Base-by-base conservation (phyloP, 30 jellyfish, hydroid and myxozoan genomes). In the Cassiopea andromeda region DNA sequence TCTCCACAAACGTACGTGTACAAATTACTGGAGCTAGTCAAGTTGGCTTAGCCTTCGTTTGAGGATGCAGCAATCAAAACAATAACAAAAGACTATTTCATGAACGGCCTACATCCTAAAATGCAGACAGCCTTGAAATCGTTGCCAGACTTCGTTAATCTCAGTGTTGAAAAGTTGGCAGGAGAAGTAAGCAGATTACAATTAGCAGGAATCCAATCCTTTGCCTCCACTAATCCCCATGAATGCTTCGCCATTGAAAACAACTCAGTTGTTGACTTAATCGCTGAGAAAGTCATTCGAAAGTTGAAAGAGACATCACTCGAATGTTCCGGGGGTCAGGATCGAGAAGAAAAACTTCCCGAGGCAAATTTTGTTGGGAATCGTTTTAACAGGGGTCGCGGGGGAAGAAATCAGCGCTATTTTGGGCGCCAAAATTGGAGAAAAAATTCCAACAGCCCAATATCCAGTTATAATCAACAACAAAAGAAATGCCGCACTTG, bases 401-500 rank as follows among this genome's bases (percentile, higher is more conserved):
- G 81, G 81, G 81, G 81, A 72, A 72, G 60, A 72, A 72, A 72
- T 47, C 81, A 72, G 61, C 57, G 81, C 81, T 43, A 72, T 72
- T 72, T 72, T 72, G 81, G 81, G 81, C 81, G 81, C 81, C 81
- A 72, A 72, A 72, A 72, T 72, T 72, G 81, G 81, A 72, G 81
- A 72, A 9, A 72, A 72, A 72, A 72, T 72, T 72, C 81, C 17
- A 72, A 47, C 81, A 44, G 81, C 81, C 81, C 81, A 47, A 72
- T 43, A 7, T 72, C 81, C 81, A 61, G 19, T 61, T 61, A 13
- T 61, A 69, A 50, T 54, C 87, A 72, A 49, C 88, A 67, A 86
- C 70, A 48, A 47, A 77, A 83, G 66, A 87, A 87, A 87, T 88
- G 90, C 86, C 90, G 86, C 54, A 50, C 85, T 1, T 88, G 95